Percentiles rank a stretch among this genome's conserved stretches.
Conservation (phyloP, 2,113 vertebrate species). For the Butorides virescens region DNA sequence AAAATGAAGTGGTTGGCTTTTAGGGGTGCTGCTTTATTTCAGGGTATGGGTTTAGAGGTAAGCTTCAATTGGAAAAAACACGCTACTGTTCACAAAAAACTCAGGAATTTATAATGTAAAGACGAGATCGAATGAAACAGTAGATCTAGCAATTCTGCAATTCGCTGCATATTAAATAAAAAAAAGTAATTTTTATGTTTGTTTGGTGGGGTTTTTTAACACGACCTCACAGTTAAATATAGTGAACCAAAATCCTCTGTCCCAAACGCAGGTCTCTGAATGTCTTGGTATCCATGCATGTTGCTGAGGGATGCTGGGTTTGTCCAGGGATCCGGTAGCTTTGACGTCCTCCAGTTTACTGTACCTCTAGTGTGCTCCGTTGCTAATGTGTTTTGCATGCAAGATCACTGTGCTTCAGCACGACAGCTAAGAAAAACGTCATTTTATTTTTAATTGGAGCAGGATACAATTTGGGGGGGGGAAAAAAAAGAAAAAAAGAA, state of each 20-base stretch:
- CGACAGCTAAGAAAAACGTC: slow-evolving; percentile 24
- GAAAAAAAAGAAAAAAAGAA: background rate
- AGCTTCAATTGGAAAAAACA: background rate
- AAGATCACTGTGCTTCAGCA: background rate
- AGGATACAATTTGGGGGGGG: background rate
- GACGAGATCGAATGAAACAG: background rate
- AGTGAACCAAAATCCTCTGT: background rate
- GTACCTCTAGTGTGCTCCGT: slow-evolving; percentile 15
- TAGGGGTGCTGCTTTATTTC: background rate
- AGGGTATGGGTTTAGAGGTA: background rate
- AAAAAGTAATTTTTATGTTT: background rate
- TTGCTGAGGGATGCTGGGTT: background rate
- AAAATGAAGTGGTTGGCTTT: background rate
- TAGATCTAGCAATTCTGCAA: background rate
- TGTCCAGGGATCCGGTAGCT: slow-evolving; percentile 8
- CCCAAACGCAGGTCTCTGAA: background rate
- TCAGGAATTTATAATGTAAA: background rate
- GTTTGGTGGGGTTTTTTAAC: background rate
- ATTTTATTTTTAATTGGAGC: slow-evolving; percentile 44
- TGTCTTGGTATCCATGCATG: background rate
- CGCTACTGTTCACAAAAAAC: background rate
- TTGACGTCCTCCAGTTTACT: slow-evolving; percentile 25
- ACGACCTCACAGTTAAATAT: background rate
- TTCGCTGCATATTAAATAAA: background rate
- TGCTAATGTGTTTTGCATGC: background rate